Evolutionary conservation across 1,140 invertebrate species (phyloP).

Genomic region (Drosophila subpulchrella): DNA sequence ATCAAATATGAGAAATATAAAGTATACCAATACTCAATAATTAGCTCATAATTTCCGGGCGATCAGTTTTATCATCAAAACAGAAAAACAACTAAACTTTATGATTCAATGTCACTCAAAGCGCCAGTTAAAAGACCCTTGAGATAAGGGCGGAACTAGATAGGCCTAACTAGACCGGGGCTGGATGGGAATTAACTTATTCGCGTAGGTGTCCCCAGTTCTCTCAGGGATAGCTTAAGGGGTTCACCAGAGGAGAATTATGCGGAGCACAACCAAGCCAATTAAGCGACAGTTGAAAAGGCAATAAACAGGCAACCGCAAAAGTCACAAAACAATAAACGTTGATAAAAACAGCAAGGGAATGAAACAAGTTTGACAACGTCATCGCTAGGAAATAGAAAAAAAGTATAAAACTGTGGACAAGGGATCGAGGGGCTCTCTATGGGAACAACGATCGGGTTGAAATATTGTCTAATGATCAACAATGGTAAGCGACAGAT

Average conservation of each 20-base stretch:
- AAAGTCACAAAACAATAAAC: slow-evolving; percentile 79
- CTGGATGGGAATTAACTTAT: slow-evolving; percentile 1
- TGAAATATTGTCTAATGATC: slow-evolving; percentile 51
- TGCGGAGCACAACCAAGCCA: slow-evolving; percentile 59
- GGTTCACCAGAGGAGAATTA: slow-evolving; percentile 6
- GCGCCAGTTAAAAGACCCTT: slow-evolving; percentile 17
- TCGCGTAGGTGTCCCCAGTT: slow-evolving; percentile 31
- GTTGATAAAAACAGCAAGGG: slow-evolving; percentile 62
- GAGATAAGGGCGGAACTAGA: slow-evolving; percentile 28
- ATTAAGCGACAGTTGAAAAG: slow-evolving; percentile 77
- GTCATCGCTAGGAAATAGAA: slow-evolving; percentile 58
- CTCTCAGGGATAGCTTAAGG: slow-evolving; percentile 16
- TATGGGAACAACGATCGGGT: slow-evolving; percentile 54
- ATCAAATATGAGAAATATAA: neutral
- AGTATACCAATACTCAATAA: slow-evolving; percentile 11
- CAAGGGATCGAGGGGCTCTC: slow-evolving; percentile 4
- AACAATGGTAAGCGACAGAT: slow-evolving; percentile 39
- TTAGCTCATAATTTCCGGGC: slow-evolving; percentile 20
- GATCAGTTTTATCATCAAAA: slow-evolving; percentile 22
- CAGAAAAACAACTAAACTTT: slow-evolving; percentile 17
- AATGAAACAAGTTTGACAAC: slow-evolving; percentile 72
- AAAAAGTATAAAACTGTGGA: neutral
- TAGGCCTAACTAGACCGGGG: neutral
- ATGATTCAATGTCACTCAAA: slow-evolving; percentile 41
- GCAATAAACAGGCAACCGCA: slow-evolving; percentile 68